Evolutionary conservation across 2,888 invertebrate genomes (phyloP).

Genomic region (Dasypogon diadema): DNA sequence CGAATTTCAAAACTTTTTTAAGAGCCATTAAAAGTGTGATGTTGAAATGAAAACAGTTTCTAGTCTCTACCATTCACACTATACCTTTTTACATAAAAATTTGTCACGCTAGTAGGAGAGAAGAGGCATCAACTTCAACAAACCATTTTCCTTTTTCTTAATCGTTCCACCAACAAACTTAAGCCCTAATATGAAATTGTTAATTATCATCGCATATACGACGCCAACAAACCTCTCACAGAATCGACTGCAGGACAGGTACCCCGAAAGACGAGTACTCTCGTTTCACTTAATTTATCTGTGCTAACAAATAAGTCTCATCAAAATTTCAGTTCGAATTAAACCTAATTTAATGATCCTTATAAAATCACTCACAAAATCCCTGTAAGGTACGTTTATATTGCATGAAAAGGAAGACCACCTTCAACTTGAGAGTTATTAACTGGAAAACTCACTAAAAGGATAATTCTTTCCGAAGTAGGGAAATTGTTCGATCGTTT

Average conservation of each 20-base stretch:
- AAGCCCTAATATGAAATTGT: neutral
- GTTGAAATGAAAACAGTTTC: neutral
- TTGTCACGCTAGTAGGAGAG: neutral
- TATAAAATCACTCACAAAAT: constrained; percentile 9
- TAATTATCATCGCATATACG: neutral
- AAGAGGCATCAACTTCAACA: neutral
- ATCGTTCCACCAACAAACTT: neutral
- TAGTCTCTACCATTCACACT: neutral
- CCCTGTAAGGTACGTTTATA: constrained; percentile 25
- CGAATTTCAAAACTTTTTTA: too few species aligned
- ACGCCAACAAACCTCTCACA: too few species aligned
- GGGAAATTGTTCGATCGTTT: too few species aligned
- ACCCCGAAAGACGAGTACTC: neutral
- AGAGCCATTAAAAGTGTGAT: neutral
- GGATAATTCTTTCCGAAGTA: too few species aligned
- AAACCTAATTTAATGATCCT: constrained; percentile 32
- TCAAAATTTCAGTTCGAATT: constrained; percentile 30
- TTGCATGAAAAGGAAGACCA: neutral
- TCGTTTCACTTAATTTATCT: constrained; percentile 8
- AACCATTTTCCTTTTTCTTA: neutral
- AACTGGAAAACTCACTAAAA: too few species aligned
- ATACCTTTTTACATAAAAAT: neutral
- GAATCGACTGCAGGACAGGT: neutral
- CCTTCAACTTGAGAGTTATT: too few species aligned
- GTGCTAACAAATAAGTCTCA: constrained; percentile 1